Evolutionary conservation across 2,113 vertebrate species (phyloP), one percentile per base, ranked within the genome.

Genomic region (Zapornia atra): DNA sequence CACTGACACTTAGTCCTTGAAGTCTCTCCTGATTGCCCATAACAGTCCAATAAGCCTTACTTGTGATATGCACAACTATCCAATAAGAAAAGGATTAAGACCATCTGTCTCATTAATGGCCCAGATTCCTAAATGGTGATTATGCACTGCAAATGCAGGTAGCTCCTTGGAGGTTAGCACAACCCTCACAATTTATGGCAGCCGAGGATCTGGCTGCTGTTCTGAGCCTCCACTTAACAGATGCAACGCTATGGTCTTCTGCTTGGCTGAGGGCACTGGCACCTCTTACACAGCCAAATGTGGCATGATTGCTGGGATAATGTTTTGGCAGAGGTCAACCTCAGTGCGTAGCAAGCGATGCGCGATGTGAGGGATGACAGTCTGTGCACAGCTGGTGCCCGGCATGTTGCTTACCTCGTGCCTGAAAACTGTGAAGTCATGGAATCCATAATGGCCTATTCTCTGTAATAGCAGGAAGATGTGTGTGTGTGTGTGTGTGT

Each of bases 1-100:
- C 94, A 61, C 86, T 92, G 90, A 92, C 88, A 61, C 69, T 34
- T 21, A 93, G 92, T 79, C 90, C 94, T 94, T 86, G 86, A 93
- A 80, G 76, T 92, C 75, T 94, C 59, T 82, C 82, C 87, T 90
- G 77, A 65, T 53, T 72, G 81, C 66, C 44, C 33, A 1, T 14
- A 88, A 38, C 44, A 61, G 82, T 42, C 86, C 72, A 72, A 8
- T 60, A 78, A 86, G 64, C 10, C 64, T 83, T 42, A 20, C 56
- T 60, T 40, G 68, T 33, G 64, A 33, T 57, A 61, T 65, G 77
- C 80, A 79, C 90, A 82, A 9, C 92, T 78, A 60, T 31, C 72
- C 88, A 53, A 5, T 71, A 79, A 92, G 72, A 48, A 63, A n/a
- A n/a, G 73, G 94, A 86, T 93, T 82, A 68, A 7, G 40, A 59